Percentiles rank a stretch among this genome's conserved stretches.
Conservation (phyloP, 2,797 vertebrate genomes). For the Eospalax fontanierii region DNA sequence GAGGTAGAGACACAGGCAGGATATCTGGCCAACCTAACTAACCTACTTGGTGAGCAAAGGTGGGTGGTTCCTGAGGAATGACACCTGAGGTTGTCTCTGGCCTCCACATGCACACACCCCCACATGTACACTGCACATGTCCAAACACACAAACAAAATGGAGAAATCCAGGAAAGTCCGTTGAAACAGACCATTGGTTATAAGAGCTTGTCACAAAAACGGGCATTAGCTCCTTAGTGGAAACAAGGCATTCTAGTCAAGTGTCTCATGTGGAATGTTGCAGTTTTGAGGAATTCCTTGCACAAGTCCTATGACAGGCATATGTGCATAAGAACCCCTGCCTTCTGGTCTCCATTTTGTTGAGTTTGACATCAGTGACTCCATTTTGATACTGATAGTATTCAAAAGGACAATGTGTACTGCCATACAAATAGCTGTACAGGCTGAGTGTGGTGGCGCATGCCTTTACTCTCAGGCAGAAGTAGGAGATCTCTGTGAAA, state of each 20-base stretch:
- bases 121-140: not conserved
- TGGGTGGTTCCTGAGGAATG: not conserved
- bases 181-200: not conserved
- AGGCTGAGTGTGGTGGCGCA: not conserved
- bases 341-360: not conserved
- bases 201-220: not conserved
- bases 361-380: not conserved
- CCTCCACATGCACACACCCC: not conserved
- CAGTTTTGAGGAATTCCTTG: not conserved
- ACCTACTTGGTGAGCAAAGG: not conserved
- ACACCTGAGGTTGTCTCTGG: not conserved
- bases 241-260: not conserved
- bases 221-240: not conserved
- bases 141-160: not conserved
- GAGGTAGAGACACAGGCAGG: not conserved
- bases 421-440: not conserved
- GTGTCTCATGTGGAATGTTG: too few species aligned
- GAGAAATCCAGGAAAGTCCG: not conserved
- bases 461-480: not conserved
- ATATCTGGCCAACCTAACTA: not conserved
- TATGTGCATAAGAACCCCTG: too few species aligned
- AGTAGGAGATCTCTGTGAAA: too few species aligned
- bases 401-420: not conserved
- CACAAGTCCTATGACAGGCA: not conserved
- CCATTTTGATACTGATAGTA: not conserved